phyloP scores from a whole-genome alignment of 2,888 invertebrate genomes.

The Fragum whitleyi region DNA sequence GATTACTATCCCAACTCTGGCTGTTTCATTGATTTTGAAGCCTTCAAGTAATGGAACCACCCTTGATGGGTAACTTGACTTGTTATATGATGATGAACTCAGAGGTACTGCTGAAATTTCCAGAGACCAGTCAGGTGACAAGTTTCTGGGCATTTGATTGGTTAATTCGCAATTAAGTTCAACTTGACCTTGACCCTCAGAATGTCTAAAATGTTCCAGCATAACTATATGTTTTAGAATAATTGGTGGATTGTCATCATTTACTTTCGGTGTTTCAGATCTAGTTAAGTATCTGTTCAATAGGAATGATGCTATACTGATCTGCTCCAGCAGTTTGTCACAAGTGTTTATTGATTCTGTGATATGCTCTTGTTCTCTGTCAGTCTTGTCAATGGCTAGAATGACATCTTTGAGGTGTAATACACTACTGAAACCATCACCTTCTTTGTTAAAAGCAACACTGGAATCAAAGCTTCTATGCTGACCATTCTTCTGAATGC shows the following conservation, averaged over 20 bases:
- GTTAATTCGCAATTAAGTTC: slow-evolving; percentile 52
- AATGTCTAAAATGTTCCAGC: neutral
- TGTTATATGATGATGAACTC: neutral
- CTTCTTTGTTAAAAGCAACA: neutral
- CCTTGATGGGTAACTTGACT: neutral
- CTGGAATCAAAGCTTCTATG: neutral
- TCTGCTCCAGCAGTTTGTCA: slow-evolving; percentile 32
- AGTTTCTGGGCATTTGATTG: slow-evolving; percentile 48
- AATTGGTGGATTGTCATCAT: neutral
- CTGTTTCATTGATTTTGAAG: neutral
- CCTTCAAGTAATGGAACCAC: neutral
- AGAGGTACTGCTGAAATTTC: slow-evolving; percentile 28
- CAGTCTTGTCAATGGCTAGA: slow-evolving; percentile 42
- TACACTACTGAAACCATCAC: neutral
- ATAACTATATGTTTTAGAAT: neutral
- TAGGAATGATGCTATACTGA: slow-evolving; percentile 44
- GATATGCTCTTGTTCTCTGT: slow-evolving; percentile 35
- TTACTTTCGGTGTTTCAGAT: neutral
- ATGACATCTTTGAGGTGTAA: slow-evolving; percentile 56
- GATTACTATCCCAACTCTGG: neutral
- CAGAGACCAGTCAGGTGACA: slow-evolving; percentile 63
- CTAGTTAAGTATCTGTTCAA: neutral
- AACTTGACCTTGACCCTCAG: slow-evolving; percentile 15
- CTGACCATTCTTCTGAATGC: slow-evolving; percentile 27
- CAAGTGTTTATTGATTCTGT: neutral